phyloP scores from a whole-genome alignment of 1,140 invertebrate genomes.

The Lepidurus packardi region DNA sequence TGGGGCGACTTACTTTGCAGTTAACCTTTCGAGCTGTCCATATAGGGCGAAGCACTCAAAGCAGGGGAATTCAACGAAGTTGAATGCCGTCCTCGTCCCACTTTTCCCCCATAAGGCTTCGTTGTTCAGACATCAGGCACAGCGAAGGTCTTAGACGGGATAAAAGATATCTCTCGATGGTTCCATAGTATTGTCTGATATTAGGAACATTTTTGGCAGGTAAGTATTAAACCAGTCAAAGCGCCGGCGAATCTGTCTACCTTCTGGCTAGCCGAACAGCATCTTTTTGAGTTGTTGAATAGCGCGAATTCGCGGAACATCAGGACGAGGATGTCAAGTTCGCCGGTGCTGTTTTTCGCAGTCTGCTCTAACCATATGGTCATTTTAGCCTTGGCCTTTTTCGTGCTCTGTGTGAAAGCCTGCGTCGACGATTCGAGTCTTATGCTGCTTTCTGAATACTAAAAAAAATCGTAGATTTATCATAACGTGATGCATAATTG shows the following conservation, averaged over 20 bases:
- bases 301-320: neutral
- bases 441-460: neutral
- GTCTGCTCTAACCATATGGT: neutral
- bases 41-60: neutral
- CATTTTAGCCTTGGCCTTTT: conserved; percentile 21
- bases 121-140: neutral
- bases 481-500: neutral
- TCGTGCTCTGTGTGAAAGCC: conserved; percentile 1
- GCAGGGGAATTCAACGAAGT: neutral
- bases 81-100: conserved; percentile 8
- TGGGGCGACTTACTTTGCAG: neutral
- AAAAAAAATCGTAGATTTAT: neutral
- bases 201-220: neutral
- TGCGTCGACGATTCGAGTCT: neutral
- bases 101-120: conserved; percentile 17
- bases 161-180: neutral
- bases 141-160: conserved; percentile 8
- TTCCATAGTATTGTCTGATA: neutral
- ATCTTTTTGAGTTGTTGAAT: neutral
- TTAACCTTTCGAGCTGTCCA: neutral
- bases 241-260: neutral
- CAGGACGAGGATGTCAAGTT: neutral
- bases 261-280: neutral
- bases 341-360: neutral
- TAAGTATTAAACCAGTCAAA: neutral